Evolutionary conservation across 2,113 vertebrate species (phyloP).

Genomic region (Caloenas nicobarica): DNA sequence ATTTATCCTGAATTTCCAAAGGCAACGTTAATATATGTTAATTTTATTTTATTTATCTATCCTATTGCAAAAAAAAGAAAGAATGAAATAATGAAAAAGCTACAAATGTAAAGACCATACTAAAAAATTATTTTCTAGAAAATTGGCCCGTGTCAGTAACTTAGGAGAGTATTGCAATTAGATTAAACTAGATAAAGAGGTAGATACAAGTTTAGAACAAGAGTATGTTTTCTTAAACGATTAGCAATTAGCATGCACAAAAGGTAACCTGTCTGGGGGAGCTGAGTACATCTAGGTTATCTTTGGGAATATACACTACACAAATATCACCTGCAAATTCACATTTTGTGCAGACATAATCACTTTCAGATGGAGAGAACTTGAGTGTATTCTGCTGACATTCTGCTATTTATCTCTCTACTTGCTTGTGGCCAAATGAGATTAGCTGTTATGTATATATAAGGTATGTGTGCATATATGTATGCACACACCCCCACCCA

Average conservation of each 20-base stretch:
- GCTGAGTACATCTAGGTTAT: slow-evolving; percentile 5
- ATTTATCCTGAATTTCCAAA: slow-evolving; percentile 26
- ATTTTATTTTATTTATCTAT: neutral
- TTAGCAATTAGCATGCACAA: neutral
- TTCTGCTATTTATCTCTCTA: neutral
- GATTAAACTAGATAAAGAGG: slow-evolving; percentile 27
- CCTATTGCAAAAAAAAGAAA: neutral
- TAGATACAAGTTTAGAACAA: slow-evolving; percentile 27
- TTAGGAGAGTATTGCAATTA: neutral
- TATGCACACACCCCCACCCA: too few relatives aligned
- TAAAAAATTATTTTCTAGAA: slow-evolving; percentile 35
- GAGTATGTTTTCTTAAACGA: slow-evolving; percentile 27
- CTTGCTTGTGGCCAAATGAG: neutral
- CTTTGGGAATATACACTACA: slow-evolving; percentile 7
- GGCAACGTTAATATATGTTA: neutral
- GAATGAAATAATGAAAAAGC: neutral
- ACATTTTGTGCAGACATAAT: slow-evolving; percentile 29
- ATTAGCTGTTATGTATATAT: neutral
- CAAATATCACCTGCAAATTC: slow-evolving; percentile 34
- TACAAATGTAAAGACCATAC: slow-evolving; percentile 16
- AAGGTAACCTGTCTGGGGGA: neutral
- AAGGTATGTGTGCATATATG: too few relatives aligned
- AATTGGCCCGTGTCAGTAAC: neutral
- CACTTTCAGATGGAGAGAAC: slow-evolving; percentile 29
- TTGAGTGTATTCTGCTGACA: neutral